A percentile compares a stretch with the other conserved stretches of the same genome.
These are phyloP conservation scores for Belonocnema kinseyi DNA, from an alignment of 1,140 invertebrate genomes.

Conservation along the genomic window DNA sequence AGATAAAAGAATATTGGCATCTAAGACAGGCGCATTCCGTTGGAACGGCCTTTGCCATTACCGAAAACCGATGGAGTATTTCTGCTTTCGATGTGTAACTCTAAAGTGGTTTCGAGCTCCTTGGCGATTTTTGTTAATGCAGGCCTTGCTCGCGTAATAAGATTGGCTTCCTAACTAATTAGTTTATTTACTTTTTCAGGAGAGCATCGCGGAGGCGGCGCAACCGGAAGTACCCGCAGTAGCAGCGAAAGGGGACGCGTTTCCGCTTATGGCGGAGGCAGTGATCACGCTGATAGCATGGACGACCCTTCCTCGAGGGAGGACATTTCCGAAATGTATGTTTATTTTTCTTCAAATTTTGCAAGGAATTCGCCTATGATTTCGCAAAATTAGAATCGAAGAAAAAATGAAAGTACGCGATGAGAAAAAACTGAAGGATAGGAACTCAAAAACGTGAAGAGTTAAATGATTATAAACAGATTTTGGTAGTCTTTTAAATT, in stretches of 20 bases:
- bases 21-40: no score
- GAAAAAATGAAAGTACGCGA: no score
- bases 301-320: constrained; percentile 72
- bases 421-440: not conserved
- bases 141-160: not conserved
- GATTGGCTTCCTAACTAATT: constrained; percentile 17
- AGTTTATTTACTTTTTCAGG: constrained; percentile 31
- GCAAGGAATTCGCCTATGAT: not conserved
- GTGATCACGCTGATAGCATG: constrained; percentile 70
- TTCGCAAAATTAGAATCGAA: not conserved
- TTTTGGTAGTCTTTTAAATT: not conserved
- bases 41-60: no score
- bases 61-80: not conserved
- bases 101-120: not conserved
- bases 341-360: constrained; percentile 40
- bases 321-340: constrained; percentile 74
- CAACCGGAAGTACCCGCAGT: constrained; percentile 65
- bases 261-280: constrained; percentile 61
- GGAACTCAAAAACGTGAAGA: not conserved
- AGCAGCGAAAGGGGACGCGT: constrained; percentile 69
- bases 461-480: no score
- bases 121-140: not conserved
- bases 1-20: no score
- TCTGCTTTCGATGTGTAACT: not conserved
- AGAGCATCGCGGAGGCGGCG: constrained; percentile 61